A percentile compares a stretch with the other conserved stretches of the same genome.
Conservation (phyloP, 2,797 vertebrate species). For the Miichthys miiuy region DNA sequence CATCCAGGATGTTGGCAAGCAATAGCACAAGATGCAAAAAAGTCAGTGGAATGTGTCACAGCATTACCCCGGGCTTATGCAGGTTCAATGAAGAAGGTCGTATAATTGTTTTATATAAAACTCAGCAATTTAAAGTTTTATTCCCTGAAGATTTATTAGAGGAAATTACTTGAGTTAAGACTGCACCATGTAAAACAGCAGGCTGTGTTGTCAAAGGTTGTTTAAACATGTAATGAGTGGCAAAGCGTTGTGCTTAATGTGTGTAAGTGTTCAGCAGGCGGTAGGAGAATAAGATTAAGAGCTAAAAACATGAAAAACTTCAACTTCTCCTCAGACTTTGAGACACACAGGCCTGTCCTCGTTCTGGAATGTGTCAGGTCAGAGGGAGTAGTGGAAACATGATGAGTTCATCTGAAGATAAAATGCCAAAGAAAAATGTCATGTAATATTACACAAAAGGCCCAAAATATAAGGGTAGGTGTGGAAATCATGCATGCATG, state of each 20-base stretch:
- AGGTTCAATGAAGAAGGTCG: neutral
- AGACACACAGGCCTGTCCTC: neutral
- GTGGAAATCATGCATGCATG: neutral
- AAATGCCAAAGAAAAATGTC: neutral
- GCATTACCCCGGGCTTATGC: neutral
- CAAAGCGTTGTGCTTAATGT: neutral
- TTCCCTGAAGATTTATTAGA: neutral
- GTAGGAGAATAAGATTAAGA: neutral
- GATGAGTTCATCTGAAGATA: neutral
- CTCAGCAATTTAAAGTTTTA: neutral
- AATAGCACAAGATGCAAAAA: neutral
- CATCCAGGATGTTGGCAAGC: neutral
- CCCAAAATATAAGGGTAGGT: neutral
- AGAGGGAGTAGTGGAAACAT: neutral
- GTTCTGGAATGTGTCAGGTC: neutral
- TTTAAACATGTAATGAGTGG: neutral
- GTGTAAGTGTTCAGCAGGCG: neutral
- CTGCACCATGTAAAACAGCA: neutral
- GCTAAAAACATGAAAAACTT: neutral
- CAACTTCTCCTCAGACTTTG: neutral
- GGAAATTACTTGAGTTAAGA: neutral
- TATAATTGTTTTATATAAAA: no score
- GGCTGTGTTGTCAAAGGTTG: neutral
- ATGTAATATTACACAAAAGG: no score
- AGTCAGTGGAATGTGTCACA: accelerated